phyloP scores from a whole-genome alignment of 2,113 vertebrate species.

The Probosciger aterrimus region DNA sequence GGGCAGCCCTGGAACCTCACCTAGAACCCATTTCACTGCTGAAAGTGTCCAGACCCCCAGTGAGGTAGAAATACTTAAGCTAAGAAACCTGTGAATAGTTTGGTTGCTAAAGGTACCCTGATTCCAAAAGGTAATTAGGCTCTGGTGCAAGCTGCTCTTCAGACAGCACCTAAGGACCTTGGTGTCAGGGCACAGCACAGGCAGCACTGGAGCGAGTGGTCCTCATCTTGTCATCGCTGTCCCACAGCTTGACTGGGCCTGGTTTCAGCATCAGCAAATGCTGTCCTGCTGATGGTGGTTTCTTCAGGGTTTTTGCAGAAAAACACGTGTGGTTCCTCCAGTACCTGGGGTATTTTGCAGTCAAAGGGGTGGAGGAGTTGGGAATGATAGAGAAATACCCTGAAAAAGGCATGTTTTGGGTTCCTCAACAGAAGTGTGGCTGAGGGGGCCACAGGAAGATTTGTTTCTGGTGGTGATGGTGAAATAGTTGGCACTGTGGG shows the following conservation, averaged over 20 bases:
- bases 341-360: background rate
- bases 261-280: background rate
- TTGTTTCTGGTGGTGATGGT: background rate
- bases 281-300: background rate
- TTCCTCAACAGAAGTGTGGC: background rate
- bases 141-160: background rate
- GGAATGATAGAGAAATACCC: background rate
- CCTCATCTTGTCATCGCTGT: background rate
- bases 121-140: background rate
- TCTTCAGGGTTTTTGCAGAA: background rate
- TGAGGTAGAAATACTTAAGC: background rate
- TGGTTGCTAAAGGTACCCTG: background rate
- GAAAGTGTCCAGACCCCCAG: background rate
- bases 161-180: background rate
- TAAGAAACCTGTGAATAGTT: background rate
- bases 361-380: background rate
- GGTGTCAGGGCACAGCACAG: accelerated
- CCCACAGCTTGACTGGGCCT: background rate
- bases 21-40: background rate
- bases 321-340: background rate
- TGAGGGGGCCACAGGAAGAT: background rate
- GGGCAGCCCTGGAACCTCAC: background rate
- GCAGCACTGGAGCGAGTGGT: background rate
- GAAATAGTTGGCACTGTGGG: background rate
- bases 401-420: background rate